Conservation (phyloP, 2,888 invertebrate genomes). For the Yponomeuta cagnagella region DNA sequence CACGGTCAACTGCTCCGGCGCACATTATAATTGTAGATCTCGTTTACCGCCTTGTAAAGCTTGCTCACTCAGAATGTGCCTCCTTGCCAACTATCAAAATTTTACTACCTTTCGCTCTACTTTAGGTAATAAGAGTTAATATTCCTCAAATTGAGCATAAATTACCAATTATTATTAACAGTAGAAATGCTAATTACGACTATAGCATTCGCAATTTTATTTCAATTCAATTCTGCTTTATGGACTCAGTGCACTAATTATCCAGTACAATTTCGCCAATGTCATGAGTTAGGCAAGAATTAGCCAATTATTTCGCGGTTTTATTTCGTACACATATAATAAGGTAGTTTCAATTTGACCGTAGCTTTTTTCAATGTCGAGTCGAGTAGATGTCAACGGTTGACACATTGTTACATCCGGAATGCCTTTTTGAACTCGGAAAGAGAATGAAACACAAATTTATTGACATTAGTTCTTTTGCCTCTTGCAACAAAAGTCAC, state of each 20-base stretch:
- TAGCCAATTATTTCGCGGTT: background rate
- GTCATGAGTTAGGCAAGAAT: no score
- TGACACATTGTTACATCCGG: no score
- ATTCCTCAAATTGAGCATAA: background rate
- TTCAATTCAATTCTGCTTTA: background rate
- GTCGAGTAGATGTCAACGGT: no score
- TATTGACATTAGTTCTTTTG: no score
- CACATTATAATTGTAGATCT: slow-evolving; percentile 64
- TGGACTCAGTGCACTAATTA: no score
- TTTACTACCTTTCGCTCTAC: background rate
- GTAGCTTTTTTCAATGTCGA: no score
- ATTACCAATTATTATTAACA: background rate
- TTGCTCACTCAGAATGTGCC: background rate
- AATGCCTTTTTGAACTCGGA: no score
- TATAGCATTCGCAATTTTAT: background rate
- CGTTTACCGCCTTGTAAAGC: slow-evolving; percentile 23
- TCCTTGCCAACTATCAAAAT: background rate
- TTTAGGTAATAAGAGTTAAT: background rate
- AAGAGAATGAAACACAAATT: no score
- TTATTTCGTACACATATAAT: background rate
- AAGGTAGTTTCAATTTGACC: no score
- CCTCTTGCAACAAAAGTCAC: no score
- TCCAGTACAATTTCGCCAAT: no score
- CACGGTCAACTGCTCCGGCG: slow-evolving; percentile 52
- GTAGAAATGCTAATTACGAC: background rate